These are phyloP conservation scores for Spodoptera littoralis DNA, from an alignment of 2,888 invertebrate genomes.

Conservation along the genomic window DNA sequence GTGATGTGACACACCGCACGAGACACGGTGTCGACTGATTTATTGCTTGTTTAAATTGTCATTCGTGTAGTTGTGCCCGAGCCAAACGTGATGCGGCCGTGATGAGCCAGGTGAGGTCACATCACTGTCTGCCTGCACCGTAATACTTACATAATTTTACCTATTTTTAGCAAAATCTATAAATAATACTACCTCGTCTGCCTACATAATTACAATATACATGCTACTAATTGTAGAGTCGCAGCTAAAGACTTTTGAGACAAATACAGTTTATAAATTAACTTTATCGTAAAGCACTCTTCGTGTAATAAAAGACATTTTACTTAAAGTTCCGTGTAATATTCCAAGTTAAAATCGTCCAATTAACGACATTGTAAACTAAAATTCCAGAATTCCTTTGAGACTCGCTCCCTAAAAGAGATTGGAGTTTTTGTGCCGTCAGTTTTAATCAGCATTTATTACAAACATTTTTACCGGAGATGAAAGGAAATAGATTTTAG, in stretches of 20 bases:
- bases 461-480: conserved; percentile 10
- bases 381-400: conserved; percentile 18
- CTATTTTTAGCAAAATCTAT: too few species aligned
- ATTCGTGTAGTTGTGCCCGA: conserved; percentile 6
- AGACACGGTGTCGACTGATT: conserved; percentile 15
- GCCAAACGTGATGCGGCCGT: conserved; percentile 14
- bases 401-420: background rate
- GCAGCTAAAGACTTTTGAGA: too few species aligned
- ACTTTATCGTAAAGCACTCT: background rate
- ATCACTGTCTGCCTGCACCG: too few species aligned
- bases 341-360: conserved; percentile 1
- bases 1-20: conserved; percentile 37
- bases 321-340: background rate
- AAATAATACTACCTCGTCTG: too few species aligned
- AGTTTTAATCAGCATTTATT: conserved; percentile 37
- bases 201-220: too few species aligned
- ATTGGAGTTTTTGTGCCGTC: conserved; percentile 7
- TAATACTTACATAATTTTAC: too few species aligned
- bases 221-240: too few species aligned
- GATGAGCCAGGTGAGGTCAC: conserved; percentile 1
- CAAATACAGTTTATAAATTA: background rate
- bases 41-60: conserved; percentile 19
- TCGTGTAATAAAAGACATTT: conserved; percentile 4
- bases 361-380: conserved; percentile 26
- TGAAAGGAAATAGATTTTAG: conserved; percentile 4